Percentiles rank a stretch among this genome's conserved stretches.
phyloP scores from a whole-genome alignment of 2,888 invertebrate species.

The Gonocerus acuteangulatus region DNA sequence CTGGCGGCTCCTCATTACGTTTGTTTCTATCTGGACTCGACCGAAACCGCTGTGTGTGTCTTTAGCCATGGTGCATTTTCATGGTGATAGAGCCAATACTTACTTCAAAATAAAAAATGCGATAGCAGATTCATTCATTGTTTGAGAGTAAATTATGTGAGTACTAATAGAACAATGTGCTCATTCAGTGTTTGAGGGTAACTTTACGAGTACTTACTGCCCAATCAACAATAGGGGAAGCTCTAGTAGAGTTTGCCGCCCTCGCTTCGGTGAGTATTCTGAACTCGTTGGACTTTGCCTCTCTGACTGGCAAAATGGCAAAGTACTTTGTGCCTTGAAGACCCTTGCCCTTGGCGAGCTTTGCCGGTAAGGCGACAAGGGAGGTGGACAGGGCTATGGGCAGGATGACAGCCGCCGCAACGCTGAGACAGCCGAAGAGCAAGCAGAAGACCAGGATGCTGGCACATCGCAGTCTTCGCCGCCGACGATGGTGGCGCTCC shows the following conservation, averaged over 20 bases:
- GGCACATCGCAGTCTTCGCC: too few species aligned
- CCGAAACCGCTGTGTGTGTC: too few species aligned
- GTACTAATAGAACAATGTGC: too few species aligned
- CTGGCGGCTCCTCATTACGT: too few species aligned
- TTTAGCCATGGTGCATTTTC: too few species aligned
- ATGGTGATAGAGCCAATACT: too few species aligned
- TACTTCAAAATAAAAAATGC: too few species aligned
- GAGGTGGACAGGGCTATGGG: constrained; percentile 41
- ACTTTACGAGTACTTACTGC: constrained; percentile 12
- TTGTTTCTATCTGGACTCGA: too few species aligned
- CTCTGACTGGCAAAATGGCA: constrained; percentile 38
- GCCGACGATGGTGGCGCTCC: constrained; percentile 33
- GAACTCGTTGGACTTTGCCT: constrained; percentile 31
- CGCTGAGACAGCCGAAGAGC: constrained; percentile 40
- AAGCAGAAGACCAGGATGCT: constrained; percentile 40
- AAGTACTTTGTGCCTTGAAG: too few species aligned
- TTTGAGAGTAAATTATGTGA: too few species aligned
- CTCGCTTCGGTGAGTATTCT: constrained; percentile 16
- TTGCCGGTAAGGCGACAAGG: constrained; percentile 41
- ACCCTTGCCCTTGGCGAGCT: constrained; percentile 37
- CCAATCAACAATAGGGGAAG: constrained; percentile 8
- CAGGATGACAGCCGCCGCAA: constrained; percentile 41
- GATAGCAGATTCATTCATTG: too few species aligned
- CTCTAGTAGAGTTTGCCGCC: background rate
- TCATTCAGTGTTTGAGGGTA: too few species aligned